A percentile compares a stretch with the other conserved stretches of the same genome.
Evolutionary conservation across 64 coral and sea anemone genomes (phyloP).

Genomic region (Dendronephthya gigantea): DNA sequence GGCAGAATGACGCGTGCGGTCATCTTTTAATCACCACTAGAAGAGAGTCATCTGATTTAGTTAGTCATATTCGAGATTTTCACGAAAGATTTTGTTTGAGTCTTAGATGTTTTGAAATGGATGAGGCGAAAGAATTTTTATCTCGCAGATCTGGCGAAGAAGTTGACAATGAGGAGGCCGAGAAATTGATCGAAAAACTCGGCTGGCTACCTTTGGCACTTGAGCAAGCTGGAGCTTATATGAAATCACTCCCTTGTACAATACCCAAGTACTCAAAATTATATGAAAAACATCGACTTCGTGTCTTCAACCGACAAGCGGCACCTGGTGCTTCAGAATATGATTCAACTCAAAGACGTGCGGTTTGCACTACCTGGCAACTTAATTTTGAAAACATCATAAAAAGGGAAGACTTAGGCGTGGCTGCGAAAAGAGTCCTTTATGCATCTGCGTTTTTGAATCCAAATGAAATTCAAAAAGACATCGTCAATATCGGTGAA

Average conservation of each 20-base stretch:
- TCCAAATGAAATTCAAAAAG: no score
- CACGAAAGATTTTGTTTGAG: not conserved
- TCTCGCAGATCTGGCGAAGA: not conserved
- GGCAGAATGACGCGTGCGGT: no score
- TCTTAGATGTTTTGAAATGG: slow-evolving; percentile 1
- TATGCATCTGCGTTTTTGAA: no score
- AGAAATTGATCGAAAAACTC: slow-evolving; percentile 5
- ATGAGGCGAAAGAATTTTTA: slow-evolving; percentile 20
- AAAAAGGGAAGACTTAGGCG: no score
- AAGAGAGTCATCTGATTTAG: no score
- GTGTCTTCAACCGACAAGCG: slow-evolving; percentile 1
- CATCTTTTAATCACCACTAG: no score
- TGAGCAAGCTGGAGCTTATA: slow-evolving; percentile 47
- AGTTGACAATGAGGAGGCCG: not conserved
- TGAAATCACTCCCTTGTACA: slow-evolving; percentile 9
- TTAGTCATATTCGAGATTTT: no score
- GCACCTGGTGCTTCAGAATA: not conserved
- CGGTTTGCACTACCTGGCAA: no score
- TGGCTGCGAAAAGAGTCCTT: no score
- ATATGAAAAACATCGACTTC: not conserved
- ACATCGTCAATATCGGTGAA: no score
- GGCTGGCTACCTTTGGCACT: slow-evolving; percentile 36
- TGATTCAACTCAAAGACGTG: no score
- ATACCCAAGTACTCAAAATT: slow-evolving; percentile 2
- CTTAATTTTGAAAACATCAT: no score